Evolutionary conservation across 2,797 vertebrate species (phyloP).

Genomic region (Threskiornis aethiopicus): DNA sequence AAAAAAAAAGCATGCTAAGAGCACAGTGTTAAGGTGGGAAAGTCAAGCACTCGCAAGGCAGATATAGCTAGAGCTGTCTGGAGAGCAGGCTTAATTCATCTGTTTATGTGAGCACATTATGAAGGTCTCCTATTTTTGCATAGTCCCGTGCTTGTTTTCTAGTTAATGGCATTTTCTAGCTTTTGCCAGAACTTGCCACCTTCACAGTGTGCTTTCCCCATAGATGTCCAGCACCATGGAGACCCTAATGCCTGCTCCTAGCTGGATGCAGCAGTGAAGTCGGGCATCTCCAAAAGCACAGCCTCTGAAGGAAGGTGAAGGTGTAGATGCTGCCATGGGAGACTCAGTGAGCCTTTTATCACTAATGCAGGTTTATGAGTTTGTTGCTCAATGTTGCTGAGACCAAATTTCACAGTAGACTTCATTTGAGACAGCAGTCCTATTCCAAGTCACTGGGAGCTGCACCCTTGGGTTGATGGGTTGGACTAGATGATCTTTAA

Average conservation of each 20-base stretch:
- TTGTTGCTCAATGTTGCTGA: neutral
- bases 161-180: neutral
- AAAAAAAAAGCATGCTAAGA: neutral
- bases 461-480: neutral
- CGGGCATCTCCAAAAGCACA: neutral
- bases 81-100: neutral
- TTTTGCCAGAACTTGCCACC: neutral
- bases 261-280: neutral
- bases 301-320: neutral
- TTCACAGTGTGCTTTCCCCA: neutral
- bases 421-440: neutral
- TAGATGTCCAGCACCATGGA: fast-evolving
- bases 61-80: neutral
- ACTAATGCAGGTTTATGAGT: neutral
- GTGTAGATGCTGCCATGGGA: fast-evolving
- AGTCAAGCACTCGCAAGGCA: neutral
- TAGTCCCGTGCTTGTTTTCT: neutral
- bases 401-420: neutral
- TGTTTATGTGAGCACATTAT: conserved; percentile 24
- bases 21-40: conserved; percentile 16
- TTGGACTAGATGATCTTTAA: neutral
- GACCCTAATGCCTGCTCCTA: neutral
- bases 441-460: neutral
- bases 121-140: neutral
- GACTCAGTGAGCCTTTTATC: neutral